Percentiles rank a stretch among this genome's conserved stretches.
Conservation (phyloP, 1,140 invertebrate genomes). For the Drosophila sturtevanti region DNA sequence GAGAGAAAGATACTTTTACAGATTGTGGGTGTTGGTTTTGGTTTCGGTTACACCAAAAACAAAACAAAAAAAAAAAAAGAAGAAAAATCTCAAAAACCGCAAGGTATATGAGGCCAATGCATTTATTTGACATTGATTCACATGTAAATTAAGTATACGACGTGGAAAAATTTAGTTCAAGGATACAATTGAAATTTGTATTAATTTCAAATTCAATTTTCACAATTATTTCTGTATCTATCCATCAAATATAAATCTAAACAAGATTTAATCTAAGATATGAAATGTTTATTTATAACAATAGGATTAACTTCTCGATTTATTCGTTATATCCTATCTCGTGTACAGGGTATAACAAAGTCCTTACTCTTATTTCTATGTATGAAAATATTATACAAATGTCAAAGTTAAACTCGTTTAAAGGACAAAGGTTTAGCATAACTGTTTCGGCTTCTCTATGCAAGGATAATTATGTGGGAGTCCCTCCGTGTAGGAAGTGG, state of each 20-base stretch:
- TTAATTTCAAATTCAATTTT: too few species aligned
- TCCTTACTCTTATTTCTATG: too few species aligned
- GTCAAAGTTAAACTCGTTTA: background rate
- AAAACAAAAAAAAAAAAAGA: too few species aligned
- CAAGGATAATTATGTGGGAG: background rate
- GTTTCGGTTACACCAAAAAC: slow-evolving; percentile 18
- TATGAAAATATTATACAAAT: background rate
- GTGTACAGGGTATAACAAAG: too few species aligned
- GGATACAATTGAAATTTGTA: too few species aligned
- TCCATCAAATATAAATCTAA: too few species aligned
- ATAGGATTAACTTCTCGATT: too few species aligned
- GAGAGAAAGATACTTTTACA: background rate
- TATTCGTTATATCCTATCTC: too few species aligned
- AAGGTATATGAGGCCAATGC: slow-evolving; percentile 5
- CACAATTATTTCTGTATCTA: too few species aligned
- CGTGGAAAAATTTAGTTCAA: background rate
- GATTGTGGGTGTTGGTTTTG: slow-evolving; percentile 4
- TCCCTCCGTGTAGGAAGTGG: background rate
- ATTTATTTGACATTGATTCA: background rate
- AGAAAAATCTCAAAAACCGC: background rate
- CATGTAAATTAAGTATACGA: background rate
- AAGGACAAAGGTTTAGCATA: slow-evolving; percentile 8
- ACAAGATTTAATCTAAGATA: too few species aligned
- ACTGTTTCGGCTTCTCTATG: background rate
- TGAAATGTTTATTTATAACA: too few species aligned